Conservation (phyloP, 2,888 invertebrate genomes). For the Drosophila engyochracea region DNA sequence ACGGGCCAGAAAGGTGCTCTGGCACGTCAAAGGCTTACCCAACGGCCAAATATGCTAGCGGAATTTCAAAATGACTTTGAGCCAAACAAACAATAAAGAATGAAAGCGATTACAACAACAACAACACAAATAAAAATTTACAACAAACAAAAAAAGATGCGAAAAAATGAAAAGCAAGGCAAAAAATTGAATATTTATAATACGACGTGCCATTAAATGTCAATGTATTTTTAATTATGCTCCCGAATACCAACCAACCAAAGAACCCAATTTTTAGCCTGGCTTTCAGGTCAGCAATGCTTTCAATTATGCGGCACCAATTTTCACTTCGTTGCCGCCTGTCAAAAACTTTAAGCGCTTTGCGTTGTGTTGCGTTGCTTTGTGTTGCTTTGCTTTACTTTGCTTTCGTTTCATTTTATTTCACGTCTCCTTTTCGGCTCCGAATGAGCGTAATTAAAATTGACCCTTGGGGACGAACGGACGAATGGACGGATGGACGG, state of each 20-base stretch:
- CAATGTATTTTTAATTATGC: conserved; percentile 79
- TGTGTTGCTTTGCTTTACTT: conserved; percentile 48
- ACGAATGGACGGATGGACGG: conserved; percentile 19
- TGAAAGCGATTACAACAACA: conserved; percentile 21
- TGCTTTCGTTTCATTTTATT: conserved; percentile 54
- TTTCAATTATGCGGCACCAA: conserved; percentile 73
- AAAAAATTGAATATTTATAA: conserved; percentile 71
- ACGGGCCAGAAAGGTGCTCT: conserved; percentile 14
- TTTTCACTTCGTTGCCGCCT: conserved; percentile 76
- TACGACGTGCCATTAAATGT: conserved; percentile 71
- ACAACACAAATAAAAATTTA: conserved; percentile 7
- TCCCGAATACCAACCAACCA: conserved; percentile 52
- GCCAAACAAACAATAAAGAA: conserved; percentile 43
- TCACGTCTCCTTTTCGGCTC: conserved; percentile 54
- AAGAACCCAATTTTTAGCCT: conserved; percentile 45
- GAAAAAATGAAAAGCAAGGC: conserved; percentile 15
- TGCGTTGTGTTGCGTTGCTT: conserved; percentile 50
- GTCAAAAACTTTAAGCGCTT: conserved; percentile 70
- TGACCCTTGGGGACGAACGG: conserved; percentile 71
- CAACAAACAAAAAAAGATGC: not conserved
- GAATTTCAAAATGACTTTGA: conserved; percentile 70
- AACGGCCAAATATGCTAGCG: conserved; percentile 58
- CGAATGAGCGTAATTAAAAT: conserved; percentile 79
- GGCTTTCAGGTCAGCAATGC: conserved; percentile 47
- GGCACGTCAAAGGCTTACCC: conserved; percentile 66